Evolutionary conservation across 2,797 vertebrate genomes (phyloP).

Genomic region (Smutsia gigantea): DNA sequence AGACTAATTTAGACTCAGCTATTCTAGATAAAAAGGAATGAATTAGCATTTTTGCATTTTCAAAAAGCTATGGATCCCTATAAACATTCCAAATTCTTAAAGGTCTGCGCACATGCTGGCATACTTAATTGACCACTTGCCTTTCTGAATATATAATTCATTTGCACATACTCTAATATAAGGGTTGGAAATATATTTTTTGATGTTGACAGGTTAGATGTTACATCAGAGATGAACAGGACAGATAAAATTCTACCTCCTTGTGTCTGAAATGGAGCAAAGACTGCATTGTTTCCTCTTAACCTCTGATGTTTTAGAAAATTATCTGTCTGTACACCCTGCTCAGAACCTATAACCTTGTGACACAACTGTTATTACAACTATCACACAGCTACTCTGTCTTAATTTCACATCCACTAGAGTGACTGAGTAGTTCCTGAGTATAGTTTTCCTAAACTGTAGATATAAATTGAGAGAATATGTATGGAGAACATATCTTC

Average conservation of each 20-base stretch:
- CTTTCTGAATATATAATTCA: background rate
- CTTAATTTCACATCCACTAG: background rate
- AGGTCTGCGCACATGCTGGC: background rate
- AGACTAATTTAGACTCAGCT: background rate
- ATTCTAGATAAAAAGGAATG: constrained; percentile 18
- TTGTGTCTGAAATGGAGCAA: background rate
- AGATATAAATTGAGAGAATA: background rate
- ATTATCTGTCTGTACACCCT: background rate
- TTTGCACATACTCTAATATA: background rate
- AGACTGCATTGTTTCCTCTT: background rate
- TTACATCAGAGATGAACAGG: background rate
- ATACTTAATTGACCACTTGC: background rate
- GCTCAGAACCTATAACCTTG: background rate
- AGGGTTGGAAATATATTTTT: background rate
- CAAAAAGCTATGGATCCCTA: background rate
- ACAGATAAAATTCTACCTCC: background rate
- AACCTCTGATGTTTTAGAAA: background rate
- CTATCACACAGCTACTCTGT: background rate
- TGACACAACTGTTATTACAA: background rate
- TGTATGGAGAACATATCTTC: background rate
- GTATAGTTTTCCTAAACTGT: background rate
- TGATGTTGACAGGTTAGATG: background rate
- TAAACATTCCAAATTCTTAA: background rate
- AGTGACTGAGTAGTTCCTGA: background rate
- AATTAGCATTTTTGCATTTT: background rate